Evolutionary conservation across 2,113 vertebrate genomes (phyloP), one percentile per base, ranked within the genome.

Genomic region (Phocoena sinus): DNA sequence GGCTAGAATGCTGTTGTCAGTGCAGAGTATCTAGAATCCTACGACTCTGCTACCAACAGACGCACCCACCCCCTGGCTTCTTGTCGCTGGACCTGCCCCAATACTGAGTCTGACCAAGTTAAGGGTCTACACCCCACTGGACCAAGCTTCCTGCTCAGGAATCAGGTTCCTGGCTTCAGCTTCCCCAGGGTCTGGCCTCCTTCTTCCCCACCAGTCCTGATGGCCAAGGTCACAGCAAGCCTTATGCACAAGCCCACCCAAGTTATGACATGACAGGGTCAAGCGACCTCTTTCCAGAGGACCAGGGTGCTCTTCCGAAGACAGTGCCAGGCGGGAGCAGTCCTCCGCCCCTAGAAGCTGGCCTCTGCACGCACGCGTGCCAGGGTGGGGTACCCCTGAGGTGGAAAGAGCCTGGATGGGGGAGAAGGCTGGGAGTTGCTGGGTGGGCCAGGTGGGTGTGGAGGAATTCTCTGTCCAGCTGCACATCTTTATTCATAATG

Each of bases 401-500:
- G 82, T 97, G 28, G 56, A 85, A 56, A 91, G 36, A 70, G 76
- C 38, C 95, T 91, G 84, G n/a, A 82, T 0, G 0, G 89, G 50
- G 53, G 60, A 95, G 67, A 88, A 88, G 67, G 44, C 91, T 89
- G 58, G 58, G 77, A 94, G 71, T 26, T 93, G 73, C 71, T 8
- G 77, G 91, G 95, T 96, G 91, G 96, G 89, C 96, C 93, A 98
- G 96, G 97, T 98, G 97, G 96, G 85, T 97, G 95, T 97, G 93
- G 96, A 97, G 82, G 89, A 95, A 97, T 97, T 97, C 93, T 97
- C 89, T 91, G 96, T 97, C 96, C 97, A 98, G 97, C 96, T 97
- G 96, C 96, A 94, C 95, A 97, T 97, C 97, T 97, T 98, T 97
- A 97, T 97, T 97, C 97, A 97, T 98, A 97, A 95, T 96, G 96